Base-by-base conservation (phyloP, 2,797 vertebrate genomes). In the Sebastes cheni region DNA sequence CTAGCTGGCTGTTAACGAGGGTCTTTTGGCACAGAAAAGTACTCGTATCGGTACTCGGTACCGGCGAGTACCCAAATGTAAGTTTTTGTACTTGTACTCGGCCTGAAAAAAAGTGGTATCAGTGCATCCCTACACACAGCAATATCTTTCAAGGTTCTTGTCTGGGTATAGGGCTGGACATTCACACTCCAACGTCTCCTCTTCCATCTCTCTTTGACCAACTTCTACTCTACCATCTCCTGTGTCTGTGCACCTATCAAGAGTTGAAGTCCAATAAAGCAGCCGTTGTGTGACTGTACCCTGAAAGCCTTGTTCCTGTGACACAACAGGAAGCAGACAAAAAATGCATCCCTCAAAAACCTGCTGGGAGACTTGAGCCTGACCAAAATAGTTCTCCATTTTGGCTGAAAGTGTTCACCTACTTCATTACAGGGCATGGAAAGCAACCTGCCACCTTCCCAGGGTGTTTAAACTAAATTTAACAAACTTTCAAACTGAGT, bases 391-490 rank as follows among this genome's bases (percentile, higher is more conserved):
- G 55, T 23, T 62, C 67, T 75, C 75, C 23, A 34, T 81, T 71
- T 79, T 73, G 72, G 55, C 80, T 71, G 55, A 80, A 83, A 83
- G 69, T 5, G 4, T 75, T 52, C 56, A 75, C 78, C 62, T 70
- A 85, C 83, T 86, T 88, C 68, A 81, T 88, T 83, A 73, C 34
- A 65, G 75, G 22, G 56, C 66, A 80, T 52, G 61, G 83, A 88
- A 84, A 91, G 71, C 80, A 85, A 85, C 87, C 82, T 84, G 86
- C 83, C 75, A 76, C 82, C 83, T 85, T 89, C 90, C 84, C 79
- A 68, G 39, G 86, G 78, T 61, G 77, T 86, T 87, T 84, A 77
- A 92, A 91, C 88, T 88, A 92, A 89, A 92, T 94, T 90, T 89
- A 92, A 92, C 82, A 89, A 87, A 90, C 85, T 92, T 85, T 77